Conservation (phyloP, 2,888 invertebrate genomes). For the Sinelater perroti region DNA sequence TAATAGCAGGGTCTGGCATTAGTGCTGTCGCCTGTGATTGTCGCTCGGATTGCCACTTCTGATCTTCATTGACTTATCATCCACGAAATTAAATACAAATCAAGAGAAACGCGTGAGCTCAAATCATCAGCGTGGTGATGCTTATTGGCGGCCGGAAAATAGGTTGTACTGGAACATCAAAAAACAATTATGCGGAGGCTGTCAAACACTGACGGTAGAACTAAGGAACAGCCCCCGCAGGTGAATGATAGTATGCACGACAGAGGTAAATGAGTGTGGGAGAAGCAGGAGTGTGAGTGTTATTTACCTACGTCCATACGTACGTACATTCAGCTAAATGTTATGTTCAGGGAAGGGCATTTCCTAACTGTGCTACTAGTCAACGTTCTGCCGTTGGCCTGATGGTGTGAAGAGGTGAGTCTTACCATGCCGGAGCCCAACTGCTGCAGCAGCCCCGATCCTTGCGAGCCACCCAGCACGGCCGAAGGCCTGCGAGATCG, state of each 20-base stretch:
- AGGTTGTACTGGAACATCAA: slow-evolving; percentile 62
- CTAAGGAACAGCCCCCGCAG: slow-evolving; percentile 57
- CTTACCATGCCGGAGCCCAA: slow-evolving; percentile 95
- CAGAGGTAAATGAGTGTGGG: slow-evolving; percentile 53
- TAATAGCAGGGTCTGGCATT: slow-evolving; percentile 48
- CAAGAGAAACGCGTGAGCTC: slow-evolving; percentile 43
- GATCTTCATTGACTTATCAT: slow-evolving; percentile 48
- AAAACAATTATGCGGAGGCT: slow-evolving; percentile 56
- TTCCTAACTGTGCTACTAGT: slow-evolving; percentile 73
- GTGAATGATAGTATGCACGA: slow-evolving; percentile 57
- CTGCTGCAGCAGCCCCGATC: slow-evolving; percentile 79
- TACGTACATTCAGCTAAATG: slow-evolving; percentile 68
- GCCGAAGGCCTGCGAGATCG: slow-evolving; percentile 78
- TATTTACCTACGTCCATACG: slow-evolving; percentile 47
- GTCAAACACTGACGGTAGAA: slow-evolving; percentile 38
- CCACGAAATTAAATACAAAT: slow-evolving; percentile 39
- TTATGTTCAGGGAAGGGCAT: slow-evolving; percentile 80
- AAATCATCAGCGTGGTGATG: slow-evolving; percentile 54
- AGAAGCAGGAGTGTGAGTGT: slow-evolving; percentile 54
- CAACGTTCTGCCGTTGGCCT: slow-evolving; percentile 63
- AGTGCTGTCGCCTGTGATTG: slow-evolving; percentile 56
- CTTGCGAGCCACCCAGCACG: slow-evolving; percentile 65
- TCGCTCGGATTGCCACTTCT: slow-evolving; percentile 57
- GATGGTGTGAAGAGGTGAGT: slow-evolving; percentile 71
- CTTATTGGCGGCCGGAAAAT: slow-evolving; percentile 61